Base-by-base conservation (phyloP, 2,888 invertebrate species). In the Corbicula japonica region DNA sequence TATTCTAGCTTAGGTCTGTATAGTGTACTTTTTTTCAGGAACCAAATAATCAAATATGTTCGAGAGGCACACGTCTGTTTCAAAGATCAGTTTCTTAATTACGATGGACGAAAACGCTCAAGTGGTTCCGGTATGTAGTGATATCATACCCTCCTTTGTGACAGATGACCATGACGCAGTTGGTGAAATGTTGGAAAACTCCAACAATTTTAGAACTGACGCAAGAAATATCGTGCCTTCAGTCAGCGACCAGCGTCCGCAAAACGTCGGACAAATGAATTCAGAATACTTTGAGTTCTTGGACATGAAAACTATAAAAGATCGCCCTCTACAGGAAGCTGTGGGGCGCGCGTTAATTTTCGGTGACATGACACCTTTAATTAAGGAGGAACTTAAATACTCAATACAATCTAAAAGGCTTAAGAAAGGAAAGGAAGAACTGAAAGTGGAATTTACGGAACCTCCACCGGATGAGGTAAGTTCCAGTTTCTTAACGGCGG, bases 331-430 rank as follows among this genome's bases (percentile, higher is more conserved):
- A 35, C 44, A 38, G 23, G 71, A 76, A 21, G 74, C 69, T 0
- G 70, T 72, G 8, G 44, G 52, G 18, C 41, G 54, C 28, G 74
- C 79, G 0, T 15, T 78, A 6, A 38, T 48, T 12, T 65, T 46
- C n/a, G 76, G 79, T 5, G 56, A 41, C n/a, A 52, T 84, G 23
- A 62, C 62, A 18, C 82, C 84, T 0, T 52, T 81, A 26, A 71
- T 84, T 8, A 84, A 84, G 38, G 79, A 84, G 44, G 84, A 84
- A 70, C 41, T 84, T 10, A 84, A 84, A 58, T 84, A 50, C 58
- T 61, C 79, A 18, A 84, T 84, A 44, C 84, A 84, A 54, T 61
- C 77, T 8, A 84, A 82, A 52, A 58, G 84, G 54, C 52, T 82
- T n/a, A 78, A 76, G 32, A 72, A 74, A 41, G 82, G 84, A 8